phyloP scores from a whole-genome alignment of 2,888 invertebrate species.

The Seira ritae region DNA sequence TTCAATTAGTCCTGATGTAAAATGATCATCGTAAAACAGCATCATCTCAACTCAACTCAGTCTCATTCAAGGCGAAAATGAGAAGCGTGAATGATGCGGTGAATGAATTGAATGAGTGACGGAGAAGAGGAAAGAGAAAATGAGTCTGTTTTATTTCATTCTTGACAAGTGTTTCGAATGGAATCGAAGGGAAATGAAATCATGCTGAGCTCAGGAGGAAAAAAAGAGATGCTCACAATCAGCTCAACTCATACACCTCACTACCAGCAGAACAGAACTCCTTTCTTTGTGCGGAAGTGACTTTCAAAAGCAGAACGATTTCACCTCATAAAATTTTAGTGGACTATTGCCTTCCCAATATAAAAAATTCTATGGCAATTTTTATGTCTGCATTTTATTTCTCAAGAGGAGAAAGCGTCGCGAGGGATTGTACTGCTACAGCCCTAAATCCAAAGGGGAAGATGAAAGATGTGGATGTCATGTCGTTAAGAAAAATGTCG shows the following conservation, averaged over 20 bases:
- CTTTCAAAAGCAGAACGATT: neutral
- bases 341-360: slow-evolving; percentile 20
- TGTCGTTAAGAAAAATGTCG: slow-evolving; percentile 10
- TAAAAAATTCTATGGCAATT: slow-evolving; percentile 14
- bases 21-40: slow-evolving; percentile 10
- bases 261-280: neutral
- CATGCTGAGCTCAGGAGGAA: slow-evolving; percentile 18
- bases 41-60: too few relatives aligned
- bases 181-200: slow-evolving; percentile 9
- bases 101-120: slow-evolving; percentile 23
- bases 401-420: neutral
- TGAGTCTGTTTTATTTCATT: slow-evolving; percentile 20
- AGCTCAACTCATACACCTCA: neutral
- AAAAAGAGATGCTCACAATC: neutral
- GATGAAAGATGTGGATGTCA: slow-evolving; percentile 4
- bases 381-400: slow-evolving; percentile 13
- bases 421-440: too few relatives aligned
- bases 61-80: neutral
- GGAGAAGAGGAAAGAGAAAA: slow-evolving; percentile 24
- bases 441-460: neutral
- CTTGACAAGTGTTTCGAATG: slow-evolving; percentile 13
- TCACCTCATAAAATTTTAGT: slow-evolving; percentile 38
- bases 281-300: slow-evolving; percentile 1
- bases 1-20: slow-evolving; percentile 22
- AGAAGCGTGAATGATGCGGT: neutral